Conservation (phyloP, 2,113 vertebrate genomes). For the Spilogale gracilis region DNA sequence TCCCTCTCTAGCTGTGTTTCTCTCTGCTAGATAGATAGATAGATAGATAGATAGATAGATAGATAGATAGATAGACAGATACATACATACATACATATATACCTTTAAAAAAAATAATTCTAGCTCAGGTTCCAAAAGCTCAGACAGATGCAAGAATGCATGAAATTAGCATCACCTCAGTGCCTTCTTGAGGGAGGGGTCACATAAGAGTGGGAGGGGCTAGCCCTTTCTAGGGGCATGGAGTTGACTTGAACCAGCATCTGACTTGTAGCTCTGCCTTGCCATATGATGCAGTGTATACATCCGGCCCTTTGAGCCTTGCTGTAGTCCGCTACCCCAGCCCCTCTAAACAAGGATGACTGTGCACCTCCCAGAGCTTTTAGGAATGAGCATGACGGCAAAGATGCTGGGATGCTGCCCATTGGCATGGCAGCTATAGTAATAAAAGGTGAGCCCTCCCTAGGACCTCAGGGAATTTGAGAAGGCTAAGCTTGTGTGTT, state of each 20-base stretch:
- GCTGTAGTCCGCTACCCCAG: too few species aligned
- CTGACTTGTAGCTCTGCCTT: neutral
- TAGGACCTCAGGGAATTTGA: neutral
- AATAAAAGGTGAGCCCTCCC: neutral
- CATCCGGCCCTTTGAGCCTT: rapidly evolving
- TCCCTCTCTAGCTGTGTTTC: too few species aligned
- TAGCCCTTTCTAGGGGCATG: neutral
- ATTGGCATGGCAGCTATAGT: neutral
- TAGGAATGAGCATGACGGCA: neutral
- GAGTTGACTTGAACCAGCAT: neutral
- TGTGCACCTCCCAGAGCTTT: neutral
- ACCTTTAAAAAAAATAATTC: too few species aligned
- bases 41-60: too few species aligned
- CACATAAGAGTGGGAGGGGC: neutral
- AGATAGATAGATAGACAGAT: too few species aligned
- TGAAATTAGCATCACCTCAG: neutral
- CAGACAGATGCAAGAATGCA: neutral
- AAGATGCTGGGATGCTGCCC: neutral
- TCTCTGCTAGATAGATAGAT: too few species aligned
- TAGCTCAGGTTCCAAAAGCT: neutral
- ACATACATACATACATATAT: too few species aligned
- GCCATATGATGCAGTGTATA: neutral
- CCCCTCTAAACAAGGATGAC: neutral
- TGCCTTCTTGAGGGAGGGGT: neutral
- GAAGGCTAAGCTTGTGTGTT: neutral